Evolutionary conservation across 2,797 vertebrate species (phyloP).

Genomic region (Pipistrellus nathusii): DNA sequence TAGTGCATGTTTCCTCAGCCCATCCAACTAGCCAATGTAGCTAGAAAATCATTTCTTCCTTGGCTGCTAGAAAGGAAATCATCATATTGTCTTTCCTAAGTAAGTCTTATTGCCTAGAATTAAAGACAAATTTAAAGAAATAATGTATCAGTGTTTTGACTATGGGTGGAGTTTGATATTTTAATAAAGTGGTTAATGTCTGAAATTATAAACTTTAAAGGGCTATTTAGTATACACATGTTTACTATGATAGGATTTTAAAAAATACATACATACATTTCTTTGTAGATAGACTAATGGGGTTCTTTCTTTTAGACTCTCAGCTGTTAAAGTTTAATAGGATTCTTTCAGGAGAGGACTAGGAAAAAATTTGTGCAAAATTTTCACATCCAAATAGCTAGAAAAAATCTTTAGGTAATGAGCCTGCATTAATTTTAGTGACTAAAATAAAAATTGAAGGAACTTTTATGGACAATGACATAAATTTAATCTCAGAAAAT

Average conservation of each 20-base stretch:
- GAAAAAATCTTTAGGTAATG: conserved; percentile 35
- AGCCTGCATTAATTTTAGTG: conserved; percentile 58
- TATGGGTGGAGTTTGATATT: neutral
- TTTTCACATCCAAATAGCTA: neutral
- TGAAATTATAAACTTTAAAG: conserved; percentile 4
- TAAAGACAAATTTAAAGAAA: neutral
- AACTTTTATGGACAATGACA: conserved; percentile 57
- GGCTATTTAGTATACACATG: neutral
- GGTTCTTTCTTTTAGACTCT: neutral
- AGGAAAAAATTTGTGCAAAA: neutral
- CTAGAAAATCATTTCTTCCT: neutral
- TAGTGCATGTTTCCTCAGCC: neutral
- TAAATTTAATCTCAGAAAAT: conserved; percentile 66
- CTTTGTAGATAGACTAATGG: neutral
- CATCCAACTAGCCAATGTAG: neutral
- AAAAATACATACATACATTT: neutral
- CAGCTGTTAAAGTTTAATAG: neutral
- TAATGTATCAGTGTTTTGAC: conserved; percentile 25
- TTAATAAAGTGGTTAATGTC: conserved; percentile 18
- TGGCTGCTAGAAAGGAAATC: neutral
- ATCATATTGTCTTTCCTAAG: neutral
- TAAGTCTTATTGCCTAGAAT: neutral
- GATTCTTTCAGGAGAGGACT: neutral
- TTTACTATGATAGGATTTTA: conserved; percentile 6
- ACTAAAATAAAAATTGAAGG: conserved; percentile 48